Conservation (phyloP, 2,113 vertebrate genomes). For the Oceanodroma tethys region DNA sequence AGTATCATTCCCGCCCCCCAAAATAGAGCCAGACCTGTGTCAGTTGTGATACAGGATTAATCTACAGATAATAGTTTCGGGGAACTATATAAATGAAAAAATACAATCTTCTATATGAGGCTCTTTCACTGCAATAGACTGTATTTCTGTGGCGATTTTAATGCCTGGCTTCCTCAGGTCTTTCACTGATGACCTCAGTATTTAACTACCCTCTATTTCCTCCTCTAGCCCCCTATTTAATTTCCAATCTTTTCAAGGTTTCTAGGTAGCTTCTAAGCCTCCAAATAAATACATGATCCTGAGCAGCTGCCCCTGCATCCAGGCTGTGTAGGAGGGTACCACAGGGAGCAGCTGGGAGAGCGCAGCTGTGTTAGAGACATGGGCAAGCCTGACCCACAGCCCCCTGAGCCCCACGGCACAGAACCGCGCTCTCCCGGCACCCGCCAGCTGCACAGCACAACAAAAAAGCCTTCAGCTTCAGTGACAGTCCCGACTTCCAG, state of each 20-base stretch:
- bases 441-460: neutral
- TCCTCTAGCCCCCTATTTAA: neutral
- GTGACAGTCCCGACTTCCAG: neutral
- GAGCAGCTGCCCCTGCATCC: neutral
- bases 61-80: neutral
- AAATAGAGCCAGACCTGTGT: neutral
- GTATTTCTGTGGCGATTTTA: neutral
- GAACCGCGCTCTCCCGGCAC: neutral
- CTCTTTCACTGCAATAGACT: neutral
- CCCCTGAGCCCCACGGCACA: slow-evolving; percentile 10
- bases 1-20: neutral
- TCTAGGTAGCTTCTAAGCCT: neutral
- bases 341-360: neutral
- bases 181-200: neutral
- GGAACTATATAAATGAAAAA: neutral
- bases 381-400: slow-evolving; percentile 8
- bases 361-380: neutral
- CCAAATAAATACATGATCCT: accelerated
- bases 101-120: neutral
- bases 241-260: neutral
- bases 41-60: neutral
- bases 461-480: neutral
- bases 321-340: neutral
- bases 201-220: neutral
- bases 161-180: neutral